Evolutionary conservation across 30 jellyfish, hydroid and myxozoan genomes (phyloP), one percentile per base, ranked within the genome.

Genomic region (Clytia hemisphaerica): DNA sequence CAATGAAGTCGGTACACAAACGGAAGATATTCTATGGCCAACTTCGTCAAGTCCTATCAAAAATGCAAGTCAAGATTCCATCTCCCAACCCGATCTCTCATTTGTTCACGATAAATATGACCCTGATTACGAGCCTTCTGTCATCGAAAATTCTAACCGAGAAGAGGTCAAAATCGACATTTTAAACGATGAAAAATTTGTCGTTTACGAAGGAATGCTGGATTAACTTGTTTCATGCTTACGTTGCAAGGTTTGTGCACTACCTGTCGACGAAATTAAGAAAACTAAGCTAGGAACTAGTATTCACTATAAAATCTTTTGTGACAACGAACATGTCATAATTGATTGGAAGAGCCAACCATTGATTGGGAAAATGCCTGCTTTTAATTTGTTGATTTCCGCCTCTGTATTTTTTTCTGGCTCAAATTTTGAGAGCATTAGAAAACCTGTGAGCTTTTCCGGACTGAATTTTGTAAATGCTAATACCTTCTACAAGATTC

Each of bases 331-430:
- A 15, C 69, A 55, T 28, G 14, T 50, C 10, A 6, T 50, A 6
- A 50, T 6, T 10, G 10, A 21, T 10, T 7, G 27, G 14, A 9
- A 15, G 10, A 57, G 70, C 44, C 48, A 57, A 21, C 70, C 70
- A 6, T 3, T 5, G 27, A 26, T 57, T 28, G 70, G 70, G 30
- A 57, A 57, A 57, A 57, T 57, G 33, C 70, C 70, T 3, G 70
- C 48, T 22, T 57, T 57, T 57, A 57, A 14, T 57, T 57, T 57
- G 70, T 57, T 57, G 70, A 5, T 51, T 14, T 16, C 66, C 22
- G 25, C 70, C 15, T 37, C 70, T 5, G 30, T 7, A n/a, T n/a
- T 57, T 57, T 57, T 25, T 57, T 14, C 51, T 5, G 60, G 60
- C 24, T 2, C 2, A 9, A 27, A 0, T 0, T 1, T 0, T 57